These are phyloP conservation scores for Pardalotus punctatus DNA, from an alignment of 2,113 vertebrate genomes.

Conservation along the genomic window DNA sequence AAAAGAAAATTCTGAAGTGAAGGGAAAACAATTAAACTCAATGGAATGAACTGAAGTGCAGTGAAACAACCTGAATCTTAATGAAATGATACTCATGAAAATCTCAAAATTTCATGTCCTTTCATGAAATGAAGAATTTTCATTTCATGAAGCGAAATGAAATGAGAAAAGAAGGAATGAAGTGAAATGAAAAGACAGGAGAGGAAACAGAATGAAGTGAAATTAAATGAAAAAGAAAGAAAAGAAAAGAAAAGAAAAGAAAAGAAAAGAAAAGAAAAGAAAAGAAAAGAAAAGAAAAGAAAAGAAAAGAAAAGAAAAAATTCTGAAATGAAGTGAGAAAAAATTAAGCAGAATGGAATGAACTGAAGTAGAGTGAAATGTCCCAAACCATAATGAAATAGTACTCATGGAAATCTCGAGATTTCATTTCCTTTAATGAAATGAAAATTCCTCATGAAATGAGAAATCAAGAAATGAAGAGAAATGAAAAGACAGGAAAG, in stretches of 20 bases:
- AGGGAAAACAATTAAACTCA: not conserved
- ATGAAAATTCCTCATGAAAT: not conserved
- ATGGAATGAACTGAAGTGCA: not conserved
- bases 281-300: not conserved
- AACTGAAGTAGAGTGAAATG: not conserved
- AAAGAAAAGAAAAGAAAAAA: not conserved
- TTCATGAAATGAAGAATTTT: not conserved
- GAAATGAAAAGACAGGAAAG: not conserved
- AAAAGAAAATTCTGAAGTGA: not conserved
- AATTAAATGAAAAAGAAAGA: not conserved
- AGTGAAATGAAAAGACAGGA: not conserved
- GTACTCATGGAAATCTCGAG: not conserved
- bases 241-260: not conserved
- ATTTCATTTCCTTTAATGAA: not conserved
- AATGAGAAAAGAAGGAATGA: not conserved
- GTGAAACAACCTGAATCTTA: fast-evolving
- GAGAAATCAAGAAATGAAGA: not conserved
- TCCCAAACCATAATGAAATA: not conserved
- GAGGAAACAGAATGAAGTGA: not conserved
- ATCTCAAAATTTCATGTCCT: not conserved
- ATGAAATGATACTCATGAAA: not conserved
- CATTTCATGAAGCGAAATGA: not conserved
- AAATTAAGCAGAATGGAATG: not conserved
- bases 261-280: not conserved
- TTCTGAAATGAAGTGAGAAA: not conserved